Evolutionary conservation across 2,888 invertebrate genomes (phyloP).

Genomic region (Chalcosyrphus nemorum): DNA sequence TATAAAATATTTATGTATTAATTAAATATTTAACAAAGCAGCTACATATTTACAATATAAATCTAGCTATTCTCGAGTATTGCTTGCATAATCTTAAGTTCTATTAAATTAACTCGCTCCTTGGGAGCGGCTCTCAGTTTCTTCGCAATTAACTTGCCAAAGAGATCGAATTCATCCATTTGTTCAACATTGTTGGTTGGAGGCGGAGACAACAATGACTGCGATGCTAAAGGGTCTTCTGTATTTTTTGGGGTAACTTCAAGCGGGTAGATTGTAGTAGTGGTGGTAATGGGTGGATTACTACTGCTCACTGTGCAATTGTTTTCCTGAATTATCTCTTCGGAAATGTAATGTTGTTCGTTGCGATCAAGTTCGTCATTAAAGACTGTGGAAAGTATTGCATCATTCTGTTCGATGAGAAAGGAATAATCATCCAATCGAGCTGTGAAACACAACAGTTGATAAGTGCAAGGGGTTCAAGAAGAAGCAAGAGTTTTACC

Average conservation of each 20-base stretch:
- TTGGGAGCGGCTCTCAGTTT: conserved; percentile 58
- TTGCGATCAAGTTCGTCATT: conserved; percentile 37
- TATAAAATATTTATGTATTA: too few relatives aligned
- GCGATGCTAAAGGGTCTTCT: background rate
- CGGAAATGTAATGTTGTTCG: conserved; percentile 45
- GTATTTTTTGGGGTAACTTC: background rate
- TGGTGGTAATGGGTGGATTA: conserved; percentile 19
- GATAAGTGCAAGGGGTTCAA: too few relatives aligned
- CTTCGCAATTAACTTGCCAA: conserved; percentile 63
- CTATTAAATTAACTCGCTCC: conserved; percentile 56
- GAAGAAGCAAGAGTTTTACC: background rate
- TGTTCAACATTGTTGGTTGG: conserved; percentile 16
- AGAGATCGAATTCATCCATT: conserved; percentile 66
- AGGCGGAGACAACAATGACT: background rate
- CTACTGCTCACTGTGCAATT: conserved; percentile 56
- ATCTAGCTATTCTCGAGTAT: conserved; percentile 53
- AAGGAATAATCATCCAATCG: conserved; percentile 48
- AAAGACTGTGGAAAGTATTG: conserved; percentile 14
- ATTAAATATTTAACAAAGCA: conserved; percentile 14
- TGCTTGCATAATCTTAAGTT: conserved; percentile 64
- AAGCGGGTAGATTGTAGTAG: conserved; percentile 5
- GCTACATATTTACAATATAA: conserved; percentile 36
- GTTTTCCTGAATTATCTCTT: conserved; percentile 40
- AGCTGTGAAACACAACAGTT: too few relatives aligned
- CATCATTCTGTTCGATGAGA: conserved; percentile 49